A percentile compares a stretch with the other conserved stretches of the same genome.
Evolutionary conservation across 2,113 vertebrate genomes (phyloP).

Genomic region (Parus major): DNA sequence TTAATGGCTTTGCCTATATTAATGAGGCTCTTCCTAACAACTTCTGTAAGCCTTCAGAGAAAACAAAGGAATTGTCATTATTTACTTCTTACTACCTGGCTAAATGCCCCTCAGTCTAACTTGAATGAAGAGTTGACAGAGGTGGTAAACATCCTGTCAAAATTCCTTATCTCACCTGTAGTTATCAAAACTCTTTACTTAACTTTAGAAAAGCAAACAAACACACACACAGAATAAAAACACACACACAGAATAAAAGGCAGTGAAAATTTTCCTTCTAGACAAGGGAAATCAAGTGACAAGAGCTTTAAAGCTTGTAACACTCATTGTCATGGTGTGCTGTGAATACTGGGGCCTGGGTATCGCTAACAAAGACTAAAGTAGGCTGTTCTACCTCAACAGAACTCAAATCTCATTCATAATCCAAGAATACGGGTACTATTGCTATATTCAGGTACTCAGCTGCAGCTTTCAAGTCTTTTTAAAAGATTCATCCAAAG

Average conservation of each 20-base stretch:
- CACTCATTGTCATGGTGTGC: neutral
- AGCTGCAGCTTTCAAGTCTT: neutral
- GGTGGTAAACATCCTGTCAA: neutral
- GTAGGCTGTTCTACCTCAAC: neutral
- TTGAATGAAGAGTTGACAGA: neutral
- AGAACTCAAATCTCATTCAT: neutral
- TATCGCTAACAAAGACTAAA: neutral
- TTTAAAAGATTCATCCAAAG: neutral
- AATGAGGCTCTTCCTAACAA: constrained; percentile 83
- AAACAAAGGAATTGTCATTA: neutral
- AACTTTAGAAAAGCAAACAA: neutral
- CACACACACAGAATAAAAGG: neutral
- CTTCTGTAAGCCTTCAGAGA: constrained; percentile 80
- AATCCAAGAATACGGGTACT: neutral
- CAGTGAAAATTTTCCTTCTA: neutral
- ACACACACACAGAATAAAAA: neutral
- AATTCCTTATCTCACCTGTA: neutral
- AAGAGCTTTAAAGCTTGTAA: neutral
- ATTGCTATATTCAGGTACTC: neutral
- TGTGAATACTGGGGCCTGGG: neutral
- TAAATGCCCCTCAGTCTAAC: neutral
- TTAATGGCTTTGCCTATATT: constrained; percentile 86
- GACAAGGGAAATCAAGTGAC: neutral
- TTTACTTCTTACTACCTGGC: neutral
- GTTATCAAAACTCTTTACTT: neutral